These are phyloP conservation scores for Agrilus biguttatus DNA, from an alignment of 2,888 invertebrate genomes.

Conservation along the genomic window DNA sequence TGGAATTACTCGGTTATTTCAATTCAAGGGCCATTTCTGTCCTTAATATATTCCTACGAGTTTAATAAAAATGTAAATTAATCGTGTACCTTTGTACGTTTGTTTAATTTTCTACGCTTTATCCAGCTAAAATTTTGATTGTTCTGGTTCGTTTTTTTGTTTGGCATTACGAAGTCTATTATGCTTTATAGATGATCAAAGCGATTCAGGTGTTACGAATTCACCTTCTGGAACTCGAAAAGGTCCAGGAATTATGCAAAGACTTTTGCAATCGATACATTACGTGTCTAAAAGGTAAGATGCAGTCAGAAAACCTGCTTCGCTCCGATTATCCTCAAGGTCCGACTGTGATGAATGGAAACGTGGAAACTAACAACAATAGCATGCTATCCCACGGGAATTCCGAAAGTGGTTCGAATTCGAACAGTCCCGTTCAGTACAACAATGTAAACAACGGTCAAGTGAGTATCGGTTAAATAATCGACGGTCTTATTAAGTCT, in stretches of 20 bases:
- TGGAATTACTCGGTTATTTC: too few species aligned
- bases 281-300: slow-evolving; percentile 77
- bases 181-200: slow-evolving; percentile 56
- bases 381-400: slow-evolving; percentile 31
- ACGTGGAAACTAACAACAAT: slow-evolving; percentile 30
- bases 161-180: not conserved
- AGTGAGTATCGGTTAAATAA: slow-evolving; percentile 14
- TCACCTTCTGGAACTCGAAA: slow-evolving; percentile 82
- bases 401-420: slow-evolving; percentile 33
- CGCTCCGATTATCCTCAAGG: slow-evolving; percentile 64
- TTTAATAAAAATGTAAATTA: not conserved
- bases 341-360: slow-evolving; percentile 28
- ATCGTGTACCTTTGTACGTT: not conserved
- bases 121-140: too few species aligned
- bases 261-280: slow-evolving; percentile 91
- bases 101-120: too few species aligned
- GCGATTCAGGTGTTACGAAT: slow-evolving; percentile 83
- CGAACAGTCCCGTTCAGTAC: slow-evolving; percentile 34
- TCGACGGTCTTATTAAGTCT: not conserved
- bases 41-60: too few species aligned
- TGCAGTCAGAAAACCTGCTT: slow-evolving; percentile 77
- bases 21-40: too few species aligned
- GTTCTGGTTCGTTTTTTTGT: too few species aligned
- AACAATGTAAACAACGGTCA: slow-evolving; percentile 28
- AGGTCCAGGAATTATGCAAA: slow-evolving; percentile 87